Conservation (phyloP, 2,888 invertebrate species). For the Melanargia galathea region DNA sequence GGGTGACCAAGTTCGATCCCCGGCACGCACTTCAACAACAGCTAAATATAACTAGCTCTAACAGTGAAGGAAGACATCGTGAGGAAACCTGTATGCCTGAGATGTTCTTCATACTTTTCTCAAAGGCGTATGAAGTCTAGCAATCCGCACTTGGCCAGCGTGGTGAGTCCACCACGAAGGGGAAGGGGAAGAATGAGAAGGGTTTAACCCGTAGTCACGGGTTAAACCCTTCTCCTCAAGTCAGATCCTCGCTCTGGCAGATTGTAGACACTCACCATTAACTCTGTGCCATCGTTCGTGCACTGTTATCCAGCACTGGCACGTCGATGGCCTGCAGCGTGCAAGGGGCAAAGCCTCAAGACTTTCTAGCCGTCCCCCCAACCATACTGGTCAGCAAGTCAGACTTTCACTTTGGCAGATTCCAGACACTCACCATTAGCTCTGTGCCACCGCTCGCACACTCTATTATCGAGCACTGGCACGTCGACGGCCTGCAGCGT, state of each 20-base stretch:
- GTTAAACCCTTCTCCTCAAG: too few relatives aligned
- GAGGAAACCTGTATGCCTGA: too few relatives aligned
- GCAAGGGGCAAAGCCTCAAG: conserved; percentile 92
- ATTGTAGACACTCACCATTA: conserved; percentile 68
- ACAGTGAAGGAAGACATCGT: too few relatives aligned
- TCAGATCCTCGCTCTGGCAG: not conserved
- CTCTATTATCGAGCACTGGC: conserved; percentile 94
- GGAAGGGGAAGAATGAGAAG: too few relatives aligned
- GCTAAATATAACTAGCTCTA: too few relatives aligned
- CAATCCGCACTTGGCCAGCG: too few relatives aligned
- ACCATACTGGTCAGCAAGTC: not conserved
- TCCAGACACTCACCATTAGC: conserved; percentile 75
- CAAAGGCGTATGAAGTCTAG: too few relatives aligned
- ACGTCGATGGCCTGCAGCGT: conserved; percentile 95
- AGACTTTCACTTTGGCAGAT: not conserved
- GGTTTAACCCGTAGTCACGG: too few relatives aligned
- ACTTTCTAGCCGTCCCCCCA: conserved; percentile 91
- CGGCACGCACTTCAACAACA: too few relatives aligned
- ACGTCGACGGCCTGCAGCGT: conserved; percentile 96
- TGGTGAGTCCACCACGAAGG: too few relatives aligned
- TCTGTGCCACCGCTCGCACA: conserved; percentile 85
- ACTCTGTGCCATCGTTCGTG: conserved; percentile 86
- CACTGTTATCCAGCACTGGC: conserved; percentile 92
- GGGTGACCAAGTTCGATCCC: too few relatives aligned
- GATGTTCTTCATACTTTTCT: too few relatives aligned